A percentile compares a stretch with the other conserved stretches of the same genome.
Evolutionary conservation across 2,113 vertebrate genomes (phyloP).

Genomic region (Aspiorhynchus laticeps): DNA sequence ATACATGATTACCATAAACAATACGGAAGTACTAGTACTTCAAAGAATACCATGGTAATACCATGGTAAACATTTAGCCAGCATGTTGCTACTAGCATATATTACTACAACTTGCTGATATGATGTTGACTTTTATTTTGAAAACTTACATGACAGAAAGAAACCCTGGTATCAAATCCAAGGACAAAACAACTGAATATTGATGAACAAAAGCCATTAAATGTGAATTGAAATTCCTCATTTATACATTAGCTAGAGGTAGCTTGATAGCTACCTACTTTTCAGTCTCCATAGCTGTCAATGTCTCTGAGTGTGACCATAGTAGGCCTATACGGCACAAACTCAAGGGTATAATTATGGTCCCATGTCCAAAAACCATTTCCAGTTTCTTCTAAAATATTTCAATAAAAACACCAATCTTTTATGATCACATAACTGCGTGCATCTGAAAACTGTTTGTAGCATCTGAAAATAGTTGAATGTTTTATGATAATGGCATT

Average conservation of each 20-base stretch:
- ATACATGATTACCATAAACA: not conserved
- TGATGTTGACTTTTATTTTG: not conserved
- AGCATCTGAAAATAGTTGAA: slow-evolving; percentile 17
- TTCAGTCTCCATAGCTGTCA: not conserved
- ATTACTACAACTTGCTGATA: not conserved
- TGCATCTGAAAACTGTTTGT: slow-evolving; percentile 7
- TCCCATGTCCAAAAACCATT: not conserved
- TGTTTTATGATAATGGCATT: not conserved
- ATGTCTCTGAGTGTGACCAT: not conserved
- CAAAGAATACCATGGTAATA: not conserved
- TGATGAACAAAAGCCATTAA: not conserved
- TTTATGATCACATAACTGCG: not conserved
- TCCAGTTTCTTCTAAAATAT: not conserved
- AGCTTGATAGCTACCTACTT: not conserved
- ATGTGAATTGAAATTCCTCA: not conserved
- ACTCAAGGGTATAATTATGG: not conserved
- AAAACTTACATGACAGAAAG: not conserved
- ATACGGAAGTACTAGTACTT: not conserved
- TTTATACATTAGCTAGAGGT: not conserved
- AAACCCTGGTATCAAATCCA: not conserved
- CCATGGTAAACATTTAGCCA: not conserved
- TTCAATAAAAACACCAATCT: not conserved
- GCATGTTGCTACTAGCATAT: not conserved
- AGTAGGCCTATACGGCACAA: not conserved
- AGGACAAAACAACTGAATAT: not conserved